A percentile compares a stretch with the other conserved stretches of the same genome.
Evolutionary conservation across 2,888 invertebrate genomes (phyloP).

Genomic region (Drosophila pseudotalamancana): DNA sequence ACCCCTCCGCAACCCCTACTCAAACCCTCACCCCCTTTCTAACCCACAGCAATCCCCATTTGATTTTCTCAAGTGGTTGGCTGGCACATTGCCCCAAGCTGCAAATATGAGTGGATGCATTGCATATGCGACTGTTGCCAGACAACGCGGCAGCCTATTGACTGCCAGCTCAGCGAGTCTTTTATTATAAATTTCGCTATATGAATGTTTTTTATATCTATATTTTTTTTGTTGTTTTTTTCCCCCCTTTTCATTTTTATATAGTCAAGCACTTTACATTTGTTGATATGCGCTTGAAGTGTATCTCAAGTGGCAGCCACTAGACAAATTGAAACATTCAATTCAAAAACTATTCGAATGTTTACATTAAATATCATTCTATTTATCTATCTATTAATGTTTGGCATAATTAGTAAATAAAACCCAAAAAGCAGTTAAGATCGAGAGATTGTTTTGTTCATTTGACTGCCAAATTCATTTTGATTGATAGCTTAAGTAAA

Average conservation of each 20-base stretch:
- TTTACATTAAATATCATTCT: constrained; percentile 8
- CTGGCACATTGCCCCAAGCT: constrained; percentile 65
- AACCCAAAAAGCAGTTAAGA: constrained; percentile 23
- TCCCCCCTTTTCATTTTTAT: neutral
- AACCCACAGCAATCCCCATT: neutral
- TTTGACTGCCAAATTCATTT: constrained; percentile 33
- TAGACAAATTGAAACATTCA: constrained; percentile 27
- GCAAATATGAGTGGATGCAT: constrained; percentile 40
- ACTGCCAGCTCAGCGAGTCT: constrained; percentile 40
- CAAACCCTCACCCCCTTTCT: neutral
- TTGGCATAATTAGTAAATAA: constrained; percentile 33
- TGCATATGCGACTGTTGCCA: constrained; percentile 39
- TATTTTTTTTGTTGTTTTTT: neutral
- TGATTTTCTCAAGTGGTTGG: constrained; percentile 68
- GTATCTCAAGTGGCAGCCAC: constrained; percentile 36
- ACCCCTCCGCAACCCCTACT: neutral
- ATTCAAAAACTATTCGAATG: constrained; percentile 22
- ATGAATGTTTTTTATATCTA: constrained; percentile 8
- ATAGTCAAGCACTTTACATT: constrained; percentile 35
- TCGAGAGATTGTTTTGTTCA: constrained; percentile 26
- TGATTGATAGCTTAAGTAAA: constrained; percentile 14
- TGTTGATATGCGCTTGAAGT: constrained; percentile 38
- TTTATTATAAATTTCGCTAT: constrained; percentile 52
- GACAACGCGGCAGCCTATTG: constrained; percentile 25
- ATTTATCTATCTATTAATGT: constrained; percentile 14